Conservation (phyloP, 2,797 vertebrate species). For the Epinephelus coioides region DNA sequence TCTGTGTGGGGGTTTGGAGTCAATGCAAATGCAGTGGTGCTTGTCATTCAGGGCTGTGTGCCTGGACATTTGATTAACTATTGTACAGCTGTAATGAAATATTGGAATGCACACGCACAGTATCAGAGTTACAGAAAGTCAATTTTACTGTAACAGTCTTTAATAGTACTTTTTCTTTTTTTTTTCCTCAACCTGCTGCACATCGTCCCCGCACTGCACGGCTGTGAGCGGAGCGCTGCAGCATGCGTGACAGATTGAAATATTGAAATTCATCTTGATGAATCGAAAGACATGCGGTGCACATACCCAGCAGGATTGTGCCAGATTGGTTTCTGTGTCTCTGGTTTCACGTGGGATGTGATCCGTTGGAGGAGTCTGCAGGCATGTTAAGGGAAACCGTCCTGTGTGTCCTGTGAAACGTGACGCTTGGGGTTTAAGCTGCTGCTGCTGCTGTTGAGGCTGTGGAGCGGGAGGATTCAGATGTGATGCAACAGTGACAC, state of each 20-base stretch:
- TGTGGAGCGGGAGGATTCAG: conserved; percentile 24
- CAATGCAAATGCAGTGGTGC: conserved; percentile 35
- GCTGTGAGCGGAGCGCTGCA: conserved; percentile 31
- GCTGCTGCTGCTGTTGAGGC: neutral
- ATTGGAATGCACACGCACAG: conserved; percentile 16
- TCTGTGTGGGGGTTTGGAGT: conserved; percentile 19
- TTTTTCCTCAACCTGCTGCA: conserved; percentile 37
- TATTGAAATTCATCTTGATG: conserved; percentile 67
- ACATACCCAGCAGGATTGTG: conserved; percentile 49
- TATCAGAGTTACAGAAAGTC: conserved; percentile 44
- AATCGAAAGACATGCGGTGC: conserved; percentile 47
- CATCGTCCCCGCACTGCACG: neutral
- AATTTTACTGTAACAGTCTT: conserved; percentile 50
- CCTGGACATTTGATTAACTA: conserved; percentile 57
- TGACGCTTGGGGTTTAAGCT: neutral
- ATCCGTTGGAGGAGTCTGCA: conserved; percentile 30
- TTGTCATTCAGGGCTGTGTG: conserved; percentile 46
- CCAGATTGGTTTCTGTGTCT: conserved; percentile 48
- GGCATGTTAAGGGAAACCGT: conserved; percentile 26
- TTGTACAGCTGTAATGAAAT: conserved; percentile 61
- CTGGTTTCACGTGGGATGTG: conserved; percentile 34
- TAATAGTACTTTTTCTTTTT: conserved; percentile 16
- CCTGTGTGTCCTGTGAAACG: conserved; percentile 13
- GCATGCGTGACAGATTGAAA: conserved; percentile 69
- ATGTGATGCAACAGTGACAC: conserved; percentile 80